Evolutionary conservation across 2,113 vertebrate genomes (phyloP).

Genomic region (Spermophilus dauricus): DNA sequence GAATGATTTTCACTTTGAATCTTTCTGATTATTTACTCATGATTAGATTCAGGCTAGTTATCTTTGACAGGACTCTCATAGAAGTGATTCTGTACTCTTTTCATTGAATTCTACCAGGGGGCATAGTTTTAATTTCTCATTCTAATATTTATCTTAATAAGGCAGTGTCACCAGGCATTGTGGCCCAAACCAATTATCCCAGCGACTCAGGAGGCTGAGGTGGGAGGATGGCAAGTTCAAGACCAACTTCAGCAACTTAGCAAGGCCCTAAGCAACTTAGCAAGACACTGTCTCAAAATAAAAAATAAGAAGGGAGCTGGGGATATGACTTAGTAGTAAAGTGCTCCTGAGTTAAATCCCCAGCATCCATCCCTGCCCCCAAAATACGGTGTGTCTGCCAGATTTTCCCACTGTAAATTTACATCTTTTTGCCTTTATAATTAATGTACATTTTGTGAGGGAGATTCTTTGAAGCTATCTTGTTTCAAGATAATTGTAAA

Average conservation of each 20-base stretch:
- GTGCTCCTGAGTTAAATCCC: no score
- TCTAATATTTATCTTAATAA: slow-evolving; percentile 48
- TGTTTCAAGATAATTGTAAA: slow-evolving; percentile 2
- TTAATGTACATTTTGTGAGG: background rate
- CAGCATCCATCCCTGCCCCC: no score
- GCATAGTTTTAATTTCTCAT: slow-evolving; percentile 46
- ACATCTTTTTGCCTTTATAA: slow-evolving; percentile 31
- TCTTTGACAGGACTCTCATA: slow-evolving; percentile 9
- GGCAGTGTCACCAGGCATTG: background rate
- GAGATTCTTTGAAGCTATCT: slow-evolving; percentile 44
- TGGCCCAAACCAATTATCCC: no score
- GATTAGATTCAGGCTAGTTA: background rate
- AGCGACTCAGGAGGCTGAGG: no score
- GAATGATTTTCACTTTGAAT: background rate
- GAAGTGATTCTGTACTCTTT: background rate
- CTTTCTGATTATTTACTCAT: slow-evolving; percentile 8
- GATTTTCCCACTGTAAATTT: background rate
- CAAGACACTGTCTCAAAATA: no score
- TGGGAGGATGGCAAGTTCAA: no score
- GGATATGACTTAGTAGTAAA: no score
- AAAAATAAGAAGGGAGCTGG: no score
- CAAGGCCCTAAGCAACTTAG: no score
- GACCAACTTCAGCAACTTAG: no score
- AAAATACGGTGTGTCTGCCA: background rate
- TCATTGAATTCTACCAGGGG: background rate